Evolutionary conservation across 2,888 invertebrate species (phyloP), one percentile per base, ranked within the genome.

Genomic region (Vandiemenella viatica): DNA sequence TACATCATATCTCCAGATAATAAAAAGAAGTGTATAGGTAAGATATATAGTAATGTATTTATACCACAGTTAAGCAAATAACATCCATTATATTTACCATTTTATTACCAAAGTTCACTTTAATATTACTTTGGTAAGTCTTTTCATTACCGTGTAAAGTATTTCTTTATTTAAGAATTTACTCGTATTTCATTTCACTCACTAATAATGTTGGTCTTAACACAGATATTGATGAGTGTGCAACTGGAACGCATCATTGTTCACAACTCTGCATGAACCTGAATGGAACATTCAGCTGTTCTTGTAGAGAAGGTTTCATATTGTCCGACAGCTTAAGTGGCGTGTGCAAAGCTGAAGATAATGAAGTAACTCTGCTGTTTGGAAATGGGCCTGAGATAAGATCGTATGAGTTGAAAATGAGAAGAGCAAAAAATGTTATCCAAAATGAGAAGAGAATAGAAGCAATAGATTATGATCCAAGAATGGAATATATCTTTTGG

Each of bases 211-310:
- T 32, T 22, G 8, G n/a, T 56, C 13, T 10, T 10, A 5, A 21
- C n/a, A 15, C 53, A 54, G 96, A 96, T 65, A 76, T 93, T 15
- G 83, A 96, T 67, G 96, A 96, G 67, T 96, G 96, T 62, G 71
- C 74, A 0, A 76, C 77, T 17, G 84, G 87, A 49, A 75, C 74
- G 19, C 88, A 90, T 67, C 83, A 85, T 53, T 98, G 98, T 69
- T 90, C 95, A 1, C 98, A 98, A 62, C 70, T 85, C 32, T 98
- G 98, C 62, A 75, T 76, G 48, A 98, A 98, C 65, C 67, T 90
- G 44, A 93, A 96, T 62, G 97, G 96, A 21, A 80, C 83, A 0
- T 89, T 81, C 61, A 77, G 80, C 48, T 98, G 98, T 64, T 76
- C 79, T 19, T 98, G 98, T 59, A 75, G 81, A 6, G 76, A 81